Conservation (phyloP, 2,888 invertebrate genomes). For the Apodemia mormo region DNA sequence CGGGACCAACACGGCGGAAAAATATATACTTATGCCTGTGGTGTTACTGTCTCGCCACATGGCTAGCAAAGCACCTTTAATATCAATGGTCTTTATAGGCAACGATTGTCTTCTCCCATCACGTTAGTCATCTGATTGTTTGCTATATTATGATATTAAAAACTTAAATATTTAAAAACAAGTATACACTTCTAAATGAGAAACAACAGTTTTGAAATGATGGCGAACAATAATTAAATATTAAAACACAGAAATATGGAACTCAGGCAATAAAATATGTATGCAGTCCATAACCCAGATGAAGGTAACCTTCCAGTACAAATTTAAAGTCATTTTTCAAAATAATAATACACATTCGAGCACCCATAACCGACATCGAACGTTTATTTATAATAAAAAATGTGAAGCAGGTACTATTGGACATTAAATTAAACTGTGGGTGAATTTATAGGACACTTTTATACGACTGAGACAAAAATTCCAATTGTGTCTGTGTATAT, state of each 20-base stretch:
- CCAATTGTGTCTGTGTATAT: constrained; percentile 81
- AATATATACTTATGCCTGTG: too few species aligned
- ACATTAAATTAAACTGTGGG: constrained; percentile 81
- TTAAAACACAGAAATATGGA: constrained; percentile 19
- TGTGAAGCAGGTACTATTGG: constrained; percentile 77
- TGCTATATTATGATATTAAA: too few species aligned
- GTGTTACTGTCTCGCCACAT: too few species aligned
- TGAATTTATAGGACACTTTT: constrained; percentile 82
- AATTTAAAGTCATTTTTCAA: constrained; percentile 76
- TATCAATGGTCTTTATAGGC: too few species aligned
- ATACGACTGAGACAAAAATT: constrained; percentile 81
- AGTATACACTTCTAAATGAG: too few species aligned
- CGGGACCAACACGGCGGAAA: too few species aligned
- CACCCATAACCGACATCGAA: constrained; percentile 73
- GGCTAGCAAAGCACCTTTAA: too few species aligned
- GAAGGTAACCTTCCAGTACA: constrained; percentile 54
- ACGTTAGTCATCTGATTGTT: too few species aligned
- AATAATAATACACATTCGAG: constrained; percentile 74
- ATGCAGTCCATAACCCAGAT: constrained; percentile 32
- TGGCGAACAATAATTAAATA: constrained; percentile 3
- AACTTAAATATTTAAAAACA: too few species aligned
- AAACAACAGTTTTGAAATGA: too few species aligned
- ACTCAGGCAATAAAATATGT: constrained; percentile 4
- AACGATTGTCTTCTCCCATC: too few species aligned
- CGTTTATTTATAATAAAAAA: constrained; percentile 76